These are phyloP conservation scores for Caradrina clavipalpis DNA, from an alignment of 2,888 invertebrate genomes.

Conservation along the genomic window DNA sequence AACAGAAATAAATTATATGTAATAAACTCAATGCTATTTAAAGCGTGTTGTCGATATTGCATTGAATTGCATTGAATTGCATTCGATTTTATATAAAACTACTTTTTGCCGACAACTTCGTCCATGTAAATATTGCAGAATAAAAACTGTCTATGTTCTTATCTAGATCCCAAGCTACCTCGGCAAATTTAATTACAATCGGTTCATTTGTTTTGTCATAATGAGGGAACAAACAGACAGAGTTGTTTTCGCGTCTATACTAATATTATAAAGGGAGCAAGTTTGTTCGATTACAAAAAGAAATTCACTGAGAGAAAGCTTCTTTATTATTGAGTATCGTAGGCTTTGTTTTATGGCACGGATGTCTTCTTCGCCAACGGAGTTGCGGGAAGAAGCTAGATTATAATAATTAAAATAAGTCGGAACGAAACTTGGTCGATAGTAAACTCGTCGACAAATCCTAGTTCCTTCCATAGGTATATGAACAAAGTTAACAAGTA, in stretches of 20 bases:
- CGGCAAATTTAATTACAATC: not conserved
- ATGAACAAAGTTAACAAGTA: not conserved
- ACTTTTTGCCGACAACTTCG: not conserved
- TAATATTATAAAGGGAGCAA: too few species aligned
- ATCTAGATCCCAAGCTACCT: not conserved
- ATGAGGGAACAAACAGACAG: too few species aligned
- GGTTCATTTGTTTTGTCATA: not conserved
- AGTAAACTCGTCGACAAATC: constrained; percentile 7
- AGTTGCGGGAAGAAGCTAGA: too few species aligned
- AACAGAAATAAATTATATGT: not conserved
- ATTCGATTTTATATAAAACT: not conserved
- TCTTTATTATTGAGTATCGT: too few species aligned
- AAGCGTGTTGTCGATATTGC: not conserved
- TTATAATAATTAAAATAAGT: constrained; percentile 3
- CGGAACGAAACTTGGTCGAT: not conserved
- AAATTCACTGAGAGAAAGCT: too few species aligned
- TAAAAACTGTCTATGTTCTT: not conserved
- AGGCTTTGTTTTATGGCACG: too few species aligned
- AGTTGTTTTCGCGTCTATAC: too few species aligned
- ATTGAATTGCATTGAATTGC: too few species aligned
- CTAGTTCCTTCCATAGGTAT: not conserved
- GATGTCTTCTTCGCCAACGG: too few species aligned
- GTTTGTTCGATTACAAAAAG: too few species aligned
- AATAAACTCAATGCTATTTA: not conserved
- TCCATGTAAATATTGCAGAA: not conserved